Evolutionary conservation across 2,888 invertebrate species (phyloP), one percentile per base, ranked within the genome.

Genomic region (Zhengitettix transpicula): DNA sequence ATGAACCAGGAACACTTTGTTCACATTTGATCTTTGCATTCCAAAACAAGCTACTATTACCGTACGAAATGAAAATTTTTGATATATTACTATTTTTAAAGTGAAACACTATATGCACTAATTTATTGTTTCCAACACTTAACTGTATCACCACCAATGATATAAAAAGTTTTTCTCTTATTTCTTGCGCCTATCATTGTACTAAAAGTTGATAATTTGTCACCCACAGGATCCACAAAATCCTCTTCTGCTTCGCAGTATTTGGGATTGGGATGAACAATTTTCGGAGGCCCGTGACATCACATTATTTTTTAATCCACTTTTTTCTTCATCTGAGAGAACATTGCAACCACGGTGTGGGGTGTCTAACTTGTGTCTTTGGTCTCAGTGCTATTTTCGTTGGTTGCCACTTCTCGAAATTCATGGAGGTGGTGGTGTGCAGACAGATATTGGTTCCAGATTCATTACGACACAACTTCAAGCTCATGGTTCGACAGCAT

Each of bases 241-340:
- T 60, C 75, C 76, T 3, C 75, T 89, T 58, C 77, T 83, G 12
- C 74, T 85, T 55, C 78, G 90, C 9, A 87, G 89, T 8, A 84
- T 89, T 2, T 95, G 94, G 94, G 89, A 92, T 69, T 94, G 93
- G 93, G 81, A 83, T 60, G 85, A 89, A 68, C 93, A 93, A 72
- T 92, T 92, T 70, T 78, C 81, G 1, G 87, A 89, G 56, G 14
- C 41, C 9, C 83, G 84, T 60, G 92, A 94, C 69, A 84, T 86
- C 61, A 56, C 60, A 10, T 52, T 59, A 15, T 94, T 95, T 71
- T 83, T 83, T 69, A 95, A 94, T 72, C 93, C 94, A 0, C 75
- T 94, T 52, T 94, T 81, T 69, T 61, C 65, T 11, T 56, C 41
- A 56, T 40, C 54, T 41, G 14, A 62, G 63, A 16, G 65, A 60